Conservation (phyloP, 2,888 invertebrate species). For the Phyllotreta striolata region DNA sequence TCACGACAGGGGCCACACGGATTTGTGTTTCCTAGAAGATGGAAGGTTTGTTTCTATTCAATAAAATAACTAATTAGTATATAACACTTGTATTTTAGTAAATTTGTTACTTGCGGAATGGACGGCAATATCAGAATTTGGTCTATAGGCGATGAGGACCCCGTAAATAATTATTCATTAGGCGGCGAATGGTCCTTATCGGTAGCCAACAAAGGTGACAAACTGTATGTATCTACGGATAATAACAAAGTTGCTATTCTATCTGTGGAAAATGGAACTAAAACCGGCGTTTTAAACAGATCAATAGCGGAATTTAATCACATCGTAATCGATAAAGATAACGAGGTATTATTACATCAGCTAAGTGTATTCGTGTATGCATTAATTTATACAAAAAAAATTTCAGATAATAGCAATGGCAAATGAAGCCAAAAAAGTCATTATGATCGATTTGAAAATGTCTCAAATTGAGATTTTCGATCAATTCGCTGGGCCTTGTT, state of each 20-base stretch:
- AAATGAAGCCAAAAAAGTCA: slow-evolving; percentile 75
- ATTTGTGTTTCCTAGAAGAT: slow-evolving; percentile 79
- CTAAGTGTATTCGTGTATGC: too few relatives aligned
- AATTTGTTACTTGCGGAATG: slow-evolving; percentile 86
- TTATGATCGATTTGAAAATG: slow-evolving; percentile 62
- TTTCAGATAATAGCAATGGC: slow-evolving; percentile 69
- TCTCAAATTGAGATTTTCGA: slow-evolving; percentile 58
- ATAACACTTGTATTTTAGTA: slow-evolving; percentile 59
- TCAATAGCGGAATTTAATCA: slow-evolving; percentile 90
- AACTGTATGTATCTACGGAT: slow-evolving; percentile 84
- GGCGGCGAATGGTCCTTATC: slow-evolving; percentile 84
- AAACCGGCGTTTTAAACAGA: slow-evolving; percentile 84
- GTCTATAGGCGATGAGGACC: slow-evolving; percentile 87
- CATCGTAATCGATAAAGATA: slow-evolving; percentile 72
- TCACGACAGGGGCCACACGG: slow-evolving; percentile 89
- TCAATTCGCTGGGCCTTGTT: slow-evolving; percentile 71
- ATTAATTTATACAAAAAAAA: too few relatives aligned
- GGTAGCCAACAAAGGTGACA: slow-evolving; percentile 69
- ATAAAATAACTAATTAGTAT: slow-evolving; percentile 8
- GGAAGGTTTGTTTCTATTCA: slow-evolving; percentile 76
- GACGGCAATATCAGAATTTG: slow-evolving; percentile 94
- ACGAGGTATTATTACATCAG: slow-evolving; percentile 60
- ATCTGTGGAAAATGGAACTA: slow-evolving; percentile 80
- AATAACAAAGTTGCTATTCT: slow-evolving; percentile 86
- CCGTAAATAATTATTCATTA: slow-evolving; percentile 73